Percentiles rank a stretch among this genome's conserved stretches.
phyloP scores from a whole-genome alignment of 2,888 invertebrate species.

The Dicroscelio sp. region DNA sequence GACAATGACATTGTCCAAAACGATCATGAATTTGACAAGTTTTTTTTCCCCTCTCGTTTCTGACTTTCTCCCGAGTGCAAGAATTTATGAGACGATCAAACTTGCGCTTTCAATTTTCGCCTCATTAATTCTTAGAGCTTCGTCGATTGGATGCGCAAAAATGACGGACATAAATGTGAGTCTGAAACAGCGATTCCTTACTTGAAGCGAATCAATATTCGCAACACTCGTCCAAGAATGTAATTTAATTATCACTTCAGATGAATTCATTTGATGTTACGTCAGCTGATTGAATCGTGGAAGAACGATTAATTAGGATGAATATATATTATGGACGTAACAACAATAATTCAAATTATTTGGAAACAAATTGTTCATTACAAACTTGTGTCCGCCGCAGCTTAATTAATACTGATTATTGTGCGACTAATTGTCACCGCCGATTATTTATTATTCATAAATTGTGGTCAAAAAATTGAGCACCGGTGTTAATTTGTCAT shows the following conservation, averaged over 20 bases:
- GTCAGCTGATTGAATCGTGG: conserved; percentile 50
- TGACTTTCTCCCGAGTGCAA: not conserved
- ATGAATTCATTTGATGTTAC: conserved; percentile 62
- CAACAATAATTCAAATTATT: conserved; percentile 51
- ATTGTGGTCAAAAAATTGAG: conserved; percentile 1
- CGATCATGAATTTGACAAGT: not conserved
- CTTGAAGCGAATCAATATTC: conserved; percentile 63
- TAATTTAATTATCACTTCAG: conserved; percentile 69
- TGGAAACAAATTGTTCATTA: conserved; percentile 62
- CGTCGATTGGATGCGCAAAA: conserved; percentile 50
- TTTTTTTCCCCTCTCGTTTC: not conserved
- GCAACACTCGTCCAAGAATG: conserved; percentile 61
- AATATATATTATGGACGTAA: conserved; percentile 43
- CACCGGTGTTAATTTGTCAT: not conserved
- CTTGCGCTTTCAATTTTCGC: conserved; percentile 52
- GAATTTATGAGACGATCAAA: conserved; percentile 39
- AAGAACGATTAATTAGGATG: conserved; percentile 60
- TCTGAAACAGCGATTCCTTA: conserved; percentile 53
- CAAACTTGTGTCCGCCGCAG: conserved; percentile 33
- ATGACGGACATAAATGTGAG: conserved; percentile 58
- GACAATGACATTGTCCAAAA: not conserved
- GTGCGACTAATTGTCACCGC: conserved; percentile 48
- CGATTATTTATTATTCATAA: conserved; percentile 47
- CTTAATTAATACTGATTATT: conserved; percentile 66
- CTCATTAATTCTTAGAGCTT: conserved; percentile 51